A percentile compares a stretch with the other conserved stretches of the same genome.
These are phyloP conservation scores for Cheilosia urbana DNA, from an alignment of 2,888 invertebrate species.

Conservation along the genomic window DNA sequence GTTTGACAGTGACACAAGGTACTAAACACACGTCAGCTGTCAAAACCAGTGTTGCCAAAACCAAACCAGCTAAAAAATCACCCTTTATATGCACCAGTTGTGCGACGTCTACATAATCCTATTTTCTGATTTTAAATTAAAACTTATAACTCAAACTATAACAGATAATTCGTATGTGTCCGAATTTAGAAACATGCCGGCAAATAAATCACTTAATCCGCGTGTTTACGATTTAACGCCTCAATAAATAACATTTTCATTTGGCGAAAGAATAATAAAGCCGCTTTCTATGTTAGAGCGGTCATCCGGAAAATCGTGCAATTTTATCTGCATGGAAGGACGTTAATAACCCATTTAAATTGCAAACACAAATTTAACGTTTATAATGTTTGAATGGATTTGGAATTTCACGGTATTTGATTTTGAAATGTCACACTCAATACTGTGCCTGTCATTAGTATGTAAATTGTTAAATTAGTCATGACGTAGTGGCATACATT, in stretches of 20 bases:
- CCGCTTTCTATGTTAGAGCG: slow-evolving; percentile 53
- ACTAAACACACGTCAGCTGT: too few relatives aligned
- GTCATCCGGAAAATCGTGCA: slow-evolving; percentile 69
- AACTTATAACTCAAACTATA: background rate
- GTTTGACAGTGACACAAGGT: too few relatives aligned
- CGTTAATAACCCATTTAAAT: slow-evolving; percentile 69
- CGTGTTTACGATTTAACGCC: slow-evolving; percentile 64
- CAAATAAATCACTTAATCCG: slow-evolving; percentile 57
- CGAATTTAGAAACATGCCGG: background rate
- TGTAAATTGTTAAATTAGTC: slow-evolving; percentile 66
- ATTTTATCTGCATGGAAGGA: slow-evolving; percentile 53
- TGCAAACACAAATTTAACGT: slow-evolving; percentile 55
- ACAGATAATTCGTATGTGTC: background rate
- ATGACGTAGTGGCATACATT: slow-evolving; percentile 30
- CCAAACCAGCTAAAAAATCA: too few relatives aligned
- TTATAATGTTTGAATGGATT: slow-evolving; percentile 43
- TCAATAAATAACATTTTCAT: slow-evolving; percentile 65
- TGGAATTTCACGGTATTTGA: slow-evolving; percentile 58
- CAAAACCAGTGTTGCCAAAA: too few relatives aligned
- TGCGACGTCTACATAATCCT: too few relatives aligned
- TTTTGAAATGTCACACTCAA: slow-evolving; percentile 35
- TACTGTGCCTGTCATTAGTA: slow-evolving; percentile 36
- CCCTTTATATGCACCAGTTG: too few relatives aligned
- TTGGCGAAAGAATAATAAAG: slow-evolving; percentile 34
- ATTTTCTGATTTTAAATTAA: background rate